phyloP scores from a whole-genome alignment of 2,888 invertebrate genomes.

The Rhodophaea formosa region DNA sequence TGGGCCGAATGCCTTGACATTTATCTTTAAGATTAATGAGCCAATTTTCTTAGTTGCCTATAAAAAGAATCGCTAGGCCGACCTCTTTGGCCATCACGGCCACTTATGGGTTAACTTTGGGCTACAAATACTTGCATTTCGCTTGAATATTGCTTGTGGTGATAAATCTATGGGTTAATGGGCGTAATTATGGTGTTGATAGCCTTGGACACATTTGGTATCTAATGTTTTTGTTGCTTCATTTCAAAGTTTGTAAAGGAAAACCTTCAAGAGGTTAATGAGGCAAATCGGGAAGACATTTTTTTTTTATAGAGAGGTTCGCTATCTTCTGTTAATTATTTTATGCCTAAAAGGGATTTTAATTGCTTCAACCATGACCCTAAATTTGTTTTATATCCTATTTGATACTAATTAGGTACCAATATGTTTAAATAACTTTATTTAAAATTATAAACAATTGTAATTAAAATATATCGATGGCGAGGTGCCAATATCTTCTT shows the following conservation, averaged over 20 bases:
- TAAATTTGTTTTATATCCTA: no score
- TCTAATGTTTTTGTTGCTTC: not conserved
- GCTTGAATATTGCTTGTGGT: conserved; percentile 30
- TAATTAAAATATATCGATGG: no score
- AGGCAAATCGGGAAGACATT: no score
- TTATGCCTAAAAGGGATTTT: no score
- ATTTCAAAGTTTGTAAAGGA: not conserved
- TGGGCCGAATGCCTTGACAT: conserved; percentile 77
- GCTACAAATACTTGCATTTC: conserved; percentile 45
- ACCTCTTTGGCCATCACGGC: conserved; percentile 58
- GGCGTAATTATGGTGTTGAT: conserved; percentile 12
- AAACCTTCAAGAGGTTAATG: no score
- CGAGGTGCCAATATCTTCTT: no score
- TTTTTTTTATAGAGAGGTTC: no score
- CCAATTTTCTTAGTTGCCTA: conserved; percentile 81
- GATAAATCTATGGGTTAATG: conserved; percentile 12
- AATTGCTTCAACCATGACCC: no score
- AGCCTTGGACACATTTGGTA: not conserved
- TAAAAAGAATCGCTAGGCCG: conserved; percentile 77
- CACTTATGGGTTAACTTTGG: conserved; percentile 65
- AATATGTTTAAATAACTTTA: no score
- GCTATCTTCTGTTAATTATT: no score
- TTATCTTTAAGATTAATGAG: conserved; percentile 81
- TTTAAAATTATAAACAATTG: no score
- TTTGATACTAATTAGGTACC: no score